A percentile compares a stretch with the other conserved stretches of the same genome.
Conservation (phyloP, 2,888 invertebrate genomes). For the Epirrhoe tristata region DNA sequence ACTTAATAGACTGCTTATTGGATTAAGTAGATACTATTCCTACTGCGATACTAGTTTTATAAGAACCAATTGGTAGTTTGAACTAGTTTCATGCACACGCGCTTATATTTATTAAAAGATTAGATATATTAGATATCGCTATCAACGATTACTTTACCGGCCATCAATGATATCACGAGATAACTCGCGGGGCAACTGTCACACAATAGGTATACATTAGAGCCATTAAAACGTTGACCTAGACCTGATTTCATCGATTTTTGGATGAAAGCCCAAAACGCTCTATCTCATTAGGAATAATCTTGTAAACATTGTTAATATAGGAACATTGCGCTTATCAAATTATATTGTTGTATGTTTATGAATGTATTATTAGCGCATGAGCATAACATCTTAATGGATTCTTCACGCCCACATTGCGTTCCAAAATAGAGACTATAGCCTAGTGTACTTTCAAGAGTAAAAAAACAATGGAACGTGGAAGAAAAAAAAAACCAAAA, state of each 20-base stretch:
- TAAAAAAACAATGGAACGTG: too few species aligned
- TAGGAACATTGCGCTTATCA: slow-evolving; percentile 20
- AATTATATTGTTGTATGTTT: not conserved
- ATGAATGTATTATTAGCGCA: not conserved
- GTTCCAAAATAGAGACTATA: not conserved
- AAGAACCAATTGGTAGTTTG: not conserved
- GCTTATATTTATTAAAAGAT: slow-evolving; percentile 47
- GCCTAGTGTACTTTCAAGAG: not conserved
- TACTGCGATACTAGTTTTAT: not conserved
- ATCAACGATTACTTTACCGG: slow-evolving; percentile 45
- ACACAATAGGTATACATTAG: slow-evolving; percentile 31
- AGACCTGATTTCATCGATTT: slow-evolving; percentile 67
- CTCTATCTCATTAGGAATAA: slow-evolving; percentile 60
- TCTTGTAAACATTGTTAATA: slow-evolving; percentile 49
- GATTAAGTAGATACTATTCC: not conserved
- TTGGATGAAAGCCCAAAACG: slow-evolving; percentile 74
- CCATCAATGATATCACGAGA: slow-evolving; percentile 39
- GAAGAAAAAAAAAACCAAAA: too few species aligned
- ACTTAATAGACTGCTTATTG: not conserved
- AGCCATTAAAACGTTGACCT: slow-evolving; percentile 60
- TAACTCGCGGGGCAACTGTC: slow-evolving; percentile 29
- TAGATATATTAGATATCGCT: slow-evolving; percentile 42
- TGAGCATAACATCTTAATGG: not conserved
- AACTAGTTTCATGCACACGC: slow-evolving; percentile 17
- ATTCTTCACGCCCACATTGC: not conserved